These are phyloP conservation scores for Empidonax traillii DNA, from an alignment of 2,113 vertebrate species.

Conservation along the genomic window DNA sequence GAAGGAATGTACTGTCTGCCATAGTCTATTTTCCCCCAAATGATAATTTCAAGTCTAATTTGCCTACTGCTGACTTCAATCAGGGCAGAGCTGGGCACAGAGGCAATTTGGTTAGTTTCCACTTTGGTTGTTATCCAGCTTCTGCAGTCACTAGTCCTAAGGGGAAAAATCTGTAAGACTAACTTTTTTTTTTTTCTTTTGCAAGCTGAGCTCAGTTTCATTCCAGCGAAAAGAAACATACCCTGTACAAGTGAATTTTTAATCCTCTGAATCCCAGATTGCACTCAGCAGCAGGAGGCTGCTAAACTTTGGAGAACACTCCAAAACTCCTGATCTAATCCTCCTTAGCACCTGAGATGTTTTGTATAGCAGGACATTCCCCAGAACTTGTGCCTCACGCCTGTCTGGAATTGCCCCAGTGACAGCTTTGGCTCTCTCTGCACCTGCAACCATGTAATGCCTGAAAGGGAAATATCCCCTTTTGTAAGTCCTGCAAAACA, in stretches of 20 bases:
- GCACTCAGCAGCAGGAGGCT: neutral
- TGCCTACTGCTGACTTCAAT: neutral
- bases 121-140: neutral
- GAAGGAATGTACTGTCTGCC: neutral
- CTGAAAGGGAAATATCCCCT: neutral
- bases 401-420: neutral
- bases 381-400: neutral
- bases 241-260: neutral
- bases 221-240: neutral
- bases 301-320: neutral
- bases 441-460: neutral
- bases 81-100: neutral
- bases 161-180: neutral
- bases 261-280: neutral
- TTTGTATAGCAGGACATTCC: neutral
- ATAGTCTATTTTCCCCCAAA: neutral
- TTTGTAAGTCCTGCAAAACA: neutral
- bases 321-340: neutral
- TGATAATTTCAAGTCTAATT: conserved; percentile 14
- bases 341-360: neutral
- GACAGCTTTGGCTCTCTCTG: neutral
- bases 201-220: neutral
- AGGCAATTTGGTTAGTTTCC: neutral
- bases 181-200: neutral
- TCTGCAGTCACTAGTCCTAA: neutral